Evolutionary conservation across 2,888 invertebrate genomes (phyloP).

Genomic region (Polydrusus pterygomalis): DNA sequence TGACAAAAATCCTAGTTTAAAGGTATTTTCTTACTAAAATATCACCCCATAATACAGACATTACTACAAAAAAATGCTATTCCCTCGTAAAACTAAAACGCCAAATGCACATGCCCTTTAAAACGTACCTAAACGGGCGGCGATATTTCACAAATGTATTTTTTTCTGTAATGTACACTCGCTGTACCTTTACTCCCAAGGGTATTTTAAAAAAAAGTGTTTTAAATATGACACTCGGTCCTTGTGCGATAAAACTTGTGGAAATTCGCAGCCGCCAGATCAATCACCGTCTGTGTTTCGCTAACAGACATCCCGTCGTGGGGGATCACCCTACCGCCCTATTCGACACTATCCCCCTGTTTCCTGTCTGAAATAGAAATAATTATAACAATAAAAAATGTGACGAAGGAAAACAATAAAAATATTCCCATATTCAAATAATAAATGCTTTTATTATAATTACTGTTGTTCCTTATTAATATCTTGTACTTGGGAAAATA

Average conservation of each 20-base stretch:
- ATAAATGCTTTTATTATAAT: too few relatives aligned
- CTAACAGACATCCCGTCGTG: constrained; percentile 25
- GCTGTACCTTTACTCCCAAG: constrained; percentile 19
- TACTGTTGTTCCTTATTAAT: too few relatives aligned
- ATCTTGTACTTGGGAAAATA: too few relatives aligned
- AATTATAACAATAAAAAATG: background rate
- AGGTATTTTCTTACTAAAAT: background rate
- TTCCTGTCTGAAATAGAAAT: constrained; percentile 1
- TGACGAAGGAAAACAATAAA: background rate
- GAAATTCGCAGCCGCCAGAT: constrained; percentile 31
- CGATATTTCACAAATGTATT: constrained; percentile 17
- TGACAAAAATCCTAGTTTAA: too few relatives aligned
- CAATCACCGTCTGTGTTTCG: constrained; percentile 33
- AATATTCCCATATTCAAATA: background rate
- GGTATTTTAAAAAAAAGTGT: constrained; percentile 31
- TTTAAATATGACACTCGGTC: constrained; percentile 34
- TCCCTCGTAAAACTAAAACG: constrained; percentile 10
- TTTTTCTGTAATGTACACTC: constrained; percentile 24
- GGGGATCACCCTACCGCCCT: constrained; percentile 19
- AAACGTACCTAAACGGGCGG: constrained; percentile 7
- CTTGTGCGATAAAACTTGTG: constrained; percentile 28
- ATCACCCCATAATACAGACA: background rate
- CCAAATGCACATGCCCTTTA: constrained; percentile 21
- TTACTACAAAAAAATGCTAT: background rate
- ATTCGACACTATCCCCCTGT: constrained; percentile 15